Conservation (phyloP, 2,797 vertebrate species). For the Sphenodon punctatus region DNA sequence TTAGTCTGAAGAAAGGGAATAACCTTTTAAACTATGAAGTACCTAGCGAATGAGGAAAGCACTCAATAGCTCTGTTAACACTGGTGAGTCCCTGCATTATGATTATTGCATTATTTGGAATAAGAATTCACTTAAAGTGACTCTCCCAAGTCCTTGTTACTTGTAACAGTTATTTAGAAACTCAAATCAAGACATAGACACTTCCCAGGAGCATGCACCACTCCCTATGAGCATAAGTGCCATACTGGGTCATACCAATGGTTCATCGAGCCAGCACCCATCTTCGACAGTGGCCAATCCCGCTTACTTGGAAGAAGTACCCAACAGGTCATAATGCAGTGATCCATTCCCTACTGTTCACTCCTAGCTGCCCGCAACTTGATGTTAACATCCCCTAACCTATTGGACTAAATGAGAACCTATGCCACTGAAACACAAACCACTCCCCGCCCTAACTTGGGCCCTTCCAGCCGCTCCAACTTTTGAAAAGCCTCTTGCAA, state of each 20-base stretch:
- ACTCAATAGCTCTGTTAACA: not conserved
- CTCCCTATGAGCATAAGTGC: no score
- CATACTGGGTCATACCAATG: no score
- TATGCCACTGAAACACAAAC: no score
- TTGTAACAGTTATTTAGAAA: not conserved
- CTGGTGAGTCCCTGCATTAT: not conserved
- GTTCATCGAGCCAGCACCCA: no score
- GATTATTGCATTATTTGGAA: not conserved
- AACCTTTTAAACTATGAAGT: not conserved
- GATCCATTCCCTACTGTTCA: no score
- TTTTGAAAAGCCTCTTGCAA: not conserved
- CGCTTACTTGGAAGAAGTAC: no score
- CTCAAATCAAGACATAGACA: not conserved
- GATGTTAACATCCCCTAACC: no score
- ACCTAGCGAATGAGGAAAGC: not conserved
- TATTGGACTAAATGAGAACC: no score
- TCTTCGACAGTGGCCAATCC: no score
- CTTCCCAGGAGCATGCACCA: not conserved
- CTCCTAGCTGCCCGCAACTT: no score
- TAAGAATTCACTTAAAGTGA: not conserved
- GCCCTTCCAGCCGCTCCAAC: not conserved
- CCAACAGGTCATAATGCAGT: no score
- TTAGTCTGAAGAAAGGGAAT: fast-evolving
- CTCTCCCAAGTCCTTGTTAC: not conserved
- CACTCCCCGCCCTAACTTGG: no score